phyloP scores from a whole-genome alignment of 2,113 vertebrate species.

The Empidonax traillii region DNA sequence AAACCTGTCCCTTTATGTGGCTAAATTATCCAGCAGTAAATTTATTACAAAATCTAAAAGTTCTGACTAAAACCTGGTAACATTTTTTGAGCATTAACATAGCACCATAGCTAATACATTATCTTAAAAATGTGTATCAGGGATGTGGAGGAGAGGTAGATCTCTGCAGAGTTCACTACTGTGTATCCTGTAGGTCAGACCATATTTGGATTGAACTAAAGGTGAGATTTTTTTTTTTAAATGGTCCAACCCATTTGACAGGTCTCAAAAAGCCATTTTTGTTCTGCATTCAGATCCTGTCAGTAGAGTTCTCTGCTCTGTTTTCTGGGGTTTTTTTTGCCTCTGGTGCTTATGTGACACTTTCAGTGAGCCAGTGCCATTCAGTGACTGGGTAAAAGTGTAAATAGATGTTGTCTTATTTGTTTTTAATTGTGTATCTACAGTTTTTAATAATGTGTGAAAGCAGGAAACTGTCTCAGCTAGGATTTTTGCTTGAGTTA shows the following conservation, averaged over 20 bases:
- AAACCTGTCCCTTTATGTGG: not conserved
- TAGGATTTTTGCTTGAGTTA: not conserved
- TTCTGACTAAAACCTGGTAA: not conserved
- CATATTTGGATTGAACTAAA: not conserved
- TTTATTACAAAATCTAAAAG: not conserved
- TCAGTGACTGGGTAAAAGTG: not conserved
- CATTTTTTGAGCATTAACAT: not conserved
- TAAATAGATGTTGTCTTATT: not conserved
- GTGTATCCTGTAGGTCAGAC: not conserved
- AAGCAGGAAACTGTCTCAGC: not conserved
- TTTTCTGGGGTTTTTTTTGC: not conserved
- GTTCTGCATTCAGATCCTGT: not conserved
- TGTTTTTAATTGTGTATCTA: not conserved
- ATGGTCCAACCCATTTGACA: not conserved
- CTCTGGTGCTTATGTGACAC: not conserved
- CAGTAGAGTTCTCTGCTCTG: not conserved
- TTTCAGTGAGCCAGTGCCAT: not conserved
- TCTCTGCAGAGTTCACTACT: not conserved
- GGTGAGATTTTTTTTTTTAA: not conserved
- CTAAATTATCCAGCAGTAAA: not conserved
- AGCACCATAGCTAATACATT: not conserved
- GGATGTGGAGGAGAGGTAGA: not conserved
- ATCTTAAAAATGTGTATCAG: not conserved
- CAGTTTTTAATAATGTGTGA: not conserved
- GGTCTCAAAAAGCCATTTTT: not conserved